Base-by-base conservation (phyloP, 1,140 invertebrate genomes). In the Rhynchophorus ferrugineus region DNA sequence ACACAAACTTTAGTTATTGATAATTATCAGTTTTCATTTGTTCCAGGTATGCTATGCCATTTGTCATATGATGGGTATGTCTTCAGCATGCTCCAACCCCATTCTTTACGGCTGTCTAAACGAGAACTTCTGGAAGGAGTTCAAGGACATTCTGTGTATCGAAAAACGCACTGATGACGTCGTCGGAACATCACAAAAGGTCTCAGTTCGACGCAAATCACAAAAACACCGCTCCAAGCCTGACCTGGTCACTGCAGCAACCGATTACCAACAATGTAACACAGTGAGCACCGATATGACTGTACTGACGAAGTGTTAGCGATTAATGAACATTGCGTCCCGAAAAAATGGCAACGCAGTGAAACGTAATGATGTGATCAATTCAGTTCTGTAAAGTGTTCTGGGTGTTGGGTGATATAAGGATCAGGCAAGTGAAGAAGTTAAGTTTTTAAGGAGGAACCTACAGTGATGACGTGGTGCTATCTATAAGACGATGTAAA, bases 41-140 rank as follows among this genome's bases (percentile, higher is more conserved):
- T 56, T 56, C 0, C 49, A 59, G 57, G 49, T 85, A 54, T 72
- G 74, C 0, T 87, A 85, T 65, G 85, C 87, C n/a, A 74, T 88
- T 9, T 91, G 89, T 63, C 89, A 91, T 63, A 83, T 91, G 82
- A 78, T 87, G 53, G 83, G 83, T 64, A 85, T 89, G 84, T 82
- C 82, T 1, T 85, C 83, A 34, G 87, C 88, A 9, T 89, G 87
- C 59, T 85, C 87, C 16, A 91, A 93, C 71, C 89, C 89, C 0
- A 84, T 98, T 59, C 78, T 98, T 3, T 98, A 98, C 73, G 94
- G 95, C 37, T 99, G 94, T 91, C 83, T 98, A 71, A 99, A 98
- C 73, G 95, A 98, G 54, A 97, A 95, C 72, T 98, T 98, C 71
- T 81, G 91, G 57, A 96, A 98, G 73, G 92, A 98, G 71, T 98